Percentiles rank a stretch among this genome's conserved stretches.
These are phyloP conservation scores for Pluvianellus socialis DNA, from an alignment of 2,113 vertebrate species.

Conservation along the genomic window DNA sequence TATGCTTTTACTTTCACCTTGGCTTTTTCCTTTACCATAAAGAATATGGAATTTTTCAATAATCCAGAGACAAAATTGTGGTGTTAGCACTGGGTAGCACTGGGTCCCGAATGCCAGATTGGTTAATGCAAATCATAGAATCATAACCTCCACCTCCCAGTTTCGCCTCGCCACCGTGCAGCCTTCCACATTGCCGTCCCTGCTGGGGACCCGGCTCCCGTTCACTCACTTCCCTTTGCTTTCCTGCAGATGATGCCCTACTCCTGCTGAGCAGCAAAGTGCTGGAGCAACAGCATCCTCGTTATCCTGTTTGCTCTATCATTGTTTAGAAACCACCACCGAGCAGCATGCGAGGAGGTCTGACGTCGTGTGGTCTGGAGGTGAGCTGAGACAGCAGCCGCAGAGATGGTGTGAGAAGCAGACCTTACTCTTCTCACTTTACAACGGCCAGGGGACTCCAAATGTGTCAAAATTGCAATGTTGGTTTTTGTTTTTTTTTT, in stretches of 20 bases:
- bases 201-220: background rate
- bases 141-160: background rate
- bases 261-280: rapidly evolving
- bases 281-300: background rate
- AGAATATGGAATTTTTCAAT: background rate
- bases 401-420: background rate
- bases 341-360: background rate
- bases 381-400: background rate
- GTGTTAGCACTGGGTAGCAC: background rate
- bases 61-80: background rate
- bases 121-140: background rate
- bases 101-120: background rate
- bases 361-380: background rate
- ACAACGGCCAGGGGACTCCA: background rate
- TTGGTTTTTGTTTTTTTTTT: background rate
- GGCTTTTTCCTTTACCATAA: background rate
- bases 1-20: background rate
- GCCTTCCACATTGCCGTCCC: background rate
- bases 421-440: background rate
- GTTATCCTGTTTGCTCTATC: background rate
- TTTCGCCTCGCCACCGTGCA: background rate
- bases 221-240: background rate
- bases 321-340: background rate
- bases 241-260: background rate
- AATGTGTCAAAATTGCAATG: background rate